phyloP scores from a whole-genome alignment of 2,888 invertebrate species.

The Ophonus ardosiacus region DNA sequence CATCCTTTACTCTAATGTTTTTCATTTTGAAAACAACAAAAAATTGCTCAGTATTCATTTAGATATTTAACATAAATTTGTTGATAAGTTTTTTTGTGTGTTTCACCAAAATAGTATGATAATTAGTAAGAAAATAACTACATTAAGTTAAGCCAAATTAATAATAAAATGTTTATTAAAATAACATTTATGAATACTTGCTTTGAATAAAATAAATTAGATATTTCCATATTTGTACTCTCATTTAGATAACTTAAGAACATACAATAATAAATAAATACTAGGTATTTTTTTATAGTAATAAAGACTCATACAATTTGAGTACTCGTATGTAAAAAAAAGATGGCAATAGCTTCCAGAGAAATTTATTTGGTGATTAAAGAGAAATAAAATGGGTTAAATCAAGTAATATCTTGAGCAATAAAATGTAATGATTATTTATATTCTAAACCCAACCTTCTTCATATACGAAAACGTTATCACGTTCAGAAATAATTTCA shows the following conservation, averaged over 20 bases:
- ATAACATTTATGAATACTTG: background rate
- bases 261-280: background rate
- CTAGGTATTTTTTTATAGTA: too few species aligned
- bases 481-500: too few species aligned
- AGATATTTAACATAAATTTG: constrained; percentile 3
- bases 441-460: too few species aligned
- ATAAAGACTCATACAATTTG: too few species aligned
- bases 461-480: too few species aligned
- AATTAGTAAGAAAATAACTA: constrained; percentile 6
- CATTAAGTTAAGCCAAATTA: background rate
- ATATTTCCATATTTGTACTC: background rate
- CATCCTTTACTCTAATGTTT: background rate
- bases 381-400: too few species aligned
- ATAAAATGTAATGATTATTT: too few species aligned
- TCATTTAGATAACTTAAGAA: background rate
- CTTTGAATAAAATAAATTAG: background rate
- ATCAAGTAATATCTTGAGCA: too few species aligned
- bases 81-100: background rate
- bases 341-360: too few species aligned
- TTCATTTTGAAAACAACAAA: background rate
- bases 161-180: background rate
- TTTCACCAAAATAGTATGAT: background rate
- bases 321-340: too few species aligned
- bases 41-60: constrained; percentile 13
- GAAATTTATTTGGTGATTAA: too few species aligned